phyloP scores from a whole-genome alignment of 2,888 invertebrate genomes.

The Periphyllus acericola region DNA sequence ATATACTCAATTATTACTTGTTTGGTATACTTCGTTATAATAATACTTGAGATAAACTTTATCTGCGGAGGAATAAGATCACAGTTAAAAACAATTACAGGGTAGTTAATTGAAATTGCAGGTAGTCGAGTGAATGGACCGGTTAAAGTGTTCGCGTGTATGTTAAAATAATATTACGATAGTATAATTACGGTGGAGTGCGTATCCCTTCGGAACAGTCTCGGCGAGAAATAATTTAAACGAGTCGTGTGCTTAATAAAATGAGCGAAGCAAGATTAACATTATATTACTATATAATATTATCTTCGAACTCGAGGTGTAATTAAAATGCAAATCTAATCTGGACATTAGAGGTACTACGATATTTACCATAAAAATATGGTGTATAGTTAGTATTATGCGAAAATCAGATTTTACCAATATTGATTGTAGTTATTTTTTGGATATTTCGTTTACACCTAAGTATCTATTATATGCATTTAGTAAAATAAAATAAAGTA shows the following conservation, averaged over 20 bases:
- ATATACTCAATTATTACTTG: neutral
- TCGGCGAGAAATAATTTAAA: slow-evolving; percentile 26
- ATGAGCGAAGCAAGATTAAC: neutral
- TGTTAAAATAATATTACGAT: slow-evolving; percentile 9
- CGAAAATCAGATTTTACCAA: neutral
- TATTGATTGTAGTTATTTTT: neutral
- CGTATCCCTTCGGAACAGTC: neutral
- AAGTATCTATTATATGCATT: too few relatives aligned
- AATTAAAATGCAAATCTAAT: neutral
- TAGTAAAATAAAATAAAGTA: too few relatives aligned
- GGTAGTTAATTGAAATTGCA: slow-evolving; percentile 5
- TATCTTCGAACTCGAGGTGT: neutral
- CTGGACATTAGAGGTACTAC: neutral
- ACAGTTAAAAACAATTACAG: slow-evolving; percentile 9
- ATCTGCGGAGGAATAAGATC: neutral
- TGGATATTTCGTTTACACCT: neutral
- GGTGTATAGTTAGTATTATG: neutral
- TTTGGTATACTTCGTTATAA: neutral
- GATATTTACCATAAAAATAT: neutral
- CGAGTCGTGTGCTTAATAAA: neutral
- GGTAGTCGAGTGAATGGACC: neutral
- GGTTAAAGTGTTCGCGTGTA: neutral
- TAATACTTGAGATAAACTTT: neutral
- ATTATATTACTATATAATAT: neutral
- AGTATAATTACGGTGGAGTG: neutral